Conservation (phyloP, 2,797 vertebrate genomes). For the Chelmon rostratus region DNA sequence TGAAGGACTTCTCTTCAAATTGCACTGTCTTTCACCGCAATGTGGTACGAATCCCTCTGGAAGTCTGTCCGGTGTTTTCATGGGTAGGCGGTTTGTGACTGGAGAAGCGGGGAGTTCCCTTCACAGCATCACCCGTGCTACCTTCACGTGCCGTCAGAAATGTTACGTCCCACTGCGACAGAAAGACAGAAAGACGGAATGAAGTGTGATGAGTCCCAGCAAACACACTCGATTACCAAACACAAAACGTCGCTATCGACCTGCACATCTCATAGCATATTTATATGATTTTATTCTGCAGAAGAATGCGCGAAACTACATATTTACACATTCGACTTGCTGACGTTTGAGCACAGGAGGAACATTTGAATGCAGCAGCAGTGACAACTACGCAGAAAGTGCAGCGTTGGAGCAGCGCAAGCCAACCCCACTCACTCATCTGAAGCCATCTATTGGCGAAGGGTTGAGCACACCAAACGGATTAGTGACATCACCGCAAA, state of each 20-base stretch:
- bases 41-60: constrained; percentile 20
- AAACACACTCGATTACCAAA: not conserved
- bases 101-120: constrained; percentile 64
- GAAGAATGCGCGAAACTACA: rapidly evolving
- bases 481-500: not conserved
- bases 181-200: not conserved
- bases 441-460: constrained; percentile 60
- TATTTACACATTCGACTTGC: rapidly evolving
- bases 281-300: rapidly evolving
- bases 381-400: constrained; percentile 50
- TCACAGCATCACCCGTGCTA: constrained; percentile 49
- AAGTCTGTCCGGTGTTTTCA: constrained; percentile 53
- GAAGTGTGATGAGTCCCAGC: rapidly evolving
- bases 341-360: not conserved
- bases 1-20: not conserved
- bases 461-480: not conserved
- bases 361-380: constrained; percentile 48
- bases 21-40: not conserved
- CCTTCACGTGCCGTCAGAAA: not conserved
- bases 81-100: constrained; percentile 50
- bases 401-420: constrained; percentile 33
- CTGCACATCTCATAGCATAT: rapidly evolving
- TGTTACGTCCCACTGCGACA: rapidly evolving
- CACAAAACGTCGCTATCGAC: rapidly evolving
- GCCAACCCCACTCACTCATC: constrained; percentile 4